phyloP scores from a whole-genome alignment of 2,113 vertebrate species.

The Eonycteris spelaea region DNA sequence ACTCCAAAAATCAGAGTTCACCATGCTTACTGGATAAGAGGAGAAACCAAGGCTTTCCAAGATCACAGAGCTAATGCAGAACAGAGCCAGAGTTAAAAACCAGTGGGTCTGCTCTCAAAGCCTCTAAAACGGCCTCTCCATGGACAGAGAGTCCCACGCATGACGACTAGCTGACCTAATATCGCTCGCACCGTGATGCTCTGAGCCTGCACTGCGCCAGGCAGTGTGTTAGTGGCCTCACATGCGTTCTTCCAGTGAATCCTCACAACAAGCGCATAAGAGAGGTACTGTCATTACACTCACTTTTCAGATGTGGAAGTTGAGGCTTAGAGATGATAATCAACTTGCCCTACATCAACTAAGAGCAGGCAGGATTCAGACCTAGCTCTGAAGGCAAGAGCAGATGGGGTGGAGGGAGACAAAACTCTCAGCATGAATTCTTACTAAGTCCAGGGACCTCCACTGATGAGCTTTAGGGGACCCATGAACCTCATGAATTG shows the following conservation, averaged over 20 bases:
- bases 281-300: not conserved
- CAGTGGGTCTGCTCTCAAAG: not conserved
- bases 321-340: not conserved
- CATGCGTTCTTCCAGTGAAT: not conserved
- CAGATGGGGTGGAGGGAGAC: too few species aligned
- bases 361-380: not conserved
- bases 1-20: not conserved
- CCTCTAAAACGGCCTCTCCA: not conserved
- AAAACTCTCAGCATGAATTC: not conserved
- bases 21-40: not conserved
- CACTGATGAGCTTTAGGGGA: not conserved
- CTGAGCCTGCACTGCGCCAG: not conserved
- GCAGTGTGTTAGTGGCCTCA: not conserved
- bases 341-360: not conserved
- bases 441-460: not conserved
- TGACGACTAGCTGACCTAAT: not conserved
- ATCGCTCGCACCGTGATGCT: rapidly evolving
- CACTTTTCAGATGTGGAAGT: not conserved
- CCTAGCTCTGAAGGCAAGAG: not conserved
- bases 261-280: not conserved
- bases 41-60: not conserved
- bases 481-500: not conserved
- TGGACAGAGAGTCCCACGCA: not conserved
- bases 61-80: not conserved
- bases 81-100: not conserved